These are phyloP conservation scores for Calliopum simillimum DNA, from an alignment of 2,888 invertebrate species.

Conservation along the genomic window DNA sequence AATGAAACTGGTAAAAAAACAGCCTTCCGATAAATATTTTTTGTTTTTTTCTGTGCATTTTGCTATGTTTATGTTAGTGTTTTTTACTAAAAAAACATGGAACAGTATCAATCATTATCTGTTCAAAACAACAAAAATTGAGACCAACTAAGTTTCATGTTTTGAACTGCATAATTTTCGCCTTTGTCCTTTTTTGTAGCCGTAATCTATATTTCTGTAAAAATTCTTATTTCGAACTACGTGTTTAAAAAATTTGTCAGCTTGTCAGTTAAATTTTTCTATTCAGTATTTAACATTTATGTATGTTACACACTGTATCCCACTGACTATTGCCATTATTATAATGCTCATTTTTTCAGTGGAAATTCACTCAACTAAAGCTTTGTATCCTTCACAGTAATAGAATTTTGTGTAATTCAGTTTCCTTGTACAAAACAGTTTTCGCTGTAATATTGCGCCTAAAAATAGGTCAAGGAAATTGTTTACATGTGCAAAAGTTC, in stretches of 20 bases:
- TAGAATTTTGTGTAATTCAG: not conserved
- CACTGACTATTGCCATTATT: no score
- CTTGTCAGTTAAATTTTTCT: slow-evolving; percentile 1
- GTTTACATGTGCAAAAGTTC: not conserved
- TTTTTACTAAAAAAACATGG: no score
- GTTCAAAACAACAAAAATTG: no score
- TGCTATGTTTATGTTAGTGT: slow-evolving; percentile 24
- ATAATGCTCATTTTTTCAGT: no score
- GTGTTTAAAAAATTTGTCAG: not conserved
- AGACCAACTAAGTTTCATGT: no score
- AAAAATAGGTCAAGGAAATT: slow-evolving; percentile 29
- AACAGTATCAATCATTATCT: no score
- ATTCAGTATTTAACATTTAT: not conserved
- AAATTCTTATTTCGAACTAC: no score
- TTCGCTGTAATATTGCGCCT: not conserved
- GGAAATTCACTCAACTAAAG: not conserved
- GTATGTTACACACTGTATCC: not conserved
- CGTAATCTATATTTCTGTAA: slow-evolving; percentile 14
- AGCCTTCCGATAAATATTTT: no score
- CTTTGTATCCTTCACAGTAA: not conserved
- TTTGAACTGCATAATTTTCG: not conserved
- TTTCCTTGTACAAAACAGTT: not conserved
- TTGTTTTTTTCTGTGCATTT: not conserved
- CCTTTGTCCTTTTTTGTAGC: slow-evolving; percentile 9
- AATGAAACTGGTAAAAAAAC: no score